These are phyloP conservation scores for Drosophila mimica DNA, from an alignment of 2,888 invertebrate species.

Conservation along the genomic window DNA sequence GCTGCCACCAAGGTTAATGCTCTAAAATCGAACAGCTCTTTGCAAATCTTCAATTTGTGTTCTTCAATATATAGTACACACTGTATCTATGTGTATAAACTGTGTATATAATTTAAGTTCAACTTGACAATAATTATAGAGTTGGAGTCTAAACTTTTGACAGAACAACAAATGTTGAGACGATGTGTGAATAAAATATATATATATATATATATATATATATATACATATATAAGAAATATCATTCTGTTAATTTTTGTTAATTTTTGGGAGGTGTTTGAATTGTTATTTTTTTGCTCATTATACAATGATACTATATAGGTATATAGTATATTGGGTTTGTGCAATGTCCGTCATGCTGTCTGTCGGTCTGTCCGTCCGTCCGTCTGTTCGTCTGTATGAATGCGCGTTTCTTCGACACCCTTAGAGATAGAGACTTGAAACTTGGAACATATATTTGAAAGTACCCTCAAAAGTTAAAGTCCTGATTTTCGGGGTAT, in stretches of 20 bases:
- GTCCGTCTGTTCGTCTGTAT: too few relatives aligned
- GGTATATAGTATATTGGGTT: too few relatives aligned
- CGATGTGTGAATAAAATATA: slow-evolving; percentile 4
- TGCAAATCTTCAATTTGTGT: background rate
- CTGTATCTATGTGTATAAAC: background rate
- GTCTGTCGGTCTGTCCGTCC: too few relatives aligned
- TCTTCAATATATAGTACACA: too few relatives aligned
- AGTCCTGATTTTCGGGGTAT: too few relatives aligned
- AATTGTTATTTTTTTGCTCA: too few relatives aligned
- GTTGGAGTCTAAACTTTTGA: slow-evolving; percentile 1
- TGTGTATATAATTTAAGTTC: slow-evolving; percentile 12
- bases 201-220: background rate
- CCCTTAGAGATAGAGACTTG: too few relatives aligned
- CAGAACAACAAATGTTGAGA: slow-evolving; percentile 17
- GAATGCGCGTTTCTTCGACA: too few relatives aligned
- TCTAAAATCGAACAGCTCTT: background rate
- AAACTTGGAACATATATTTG: too few relatives aligned
- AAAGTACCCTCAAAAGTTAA: too few relatives aligned
- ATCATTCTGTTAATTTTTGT: background rate
- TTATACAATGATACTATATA: too few relatives aligned
- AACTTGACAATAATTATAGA: slow-evolving; percentile 13
- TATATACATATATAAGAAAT: background rate
- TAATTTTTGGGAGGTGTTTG: background rate
- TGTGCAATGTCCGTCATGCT: too few relatives aligned
- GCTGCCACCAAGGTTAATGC: background rate